Base-by-base conservation (phyloP, 2,113 vertebrate species). In the Eonycteris spelaea region DNA sequence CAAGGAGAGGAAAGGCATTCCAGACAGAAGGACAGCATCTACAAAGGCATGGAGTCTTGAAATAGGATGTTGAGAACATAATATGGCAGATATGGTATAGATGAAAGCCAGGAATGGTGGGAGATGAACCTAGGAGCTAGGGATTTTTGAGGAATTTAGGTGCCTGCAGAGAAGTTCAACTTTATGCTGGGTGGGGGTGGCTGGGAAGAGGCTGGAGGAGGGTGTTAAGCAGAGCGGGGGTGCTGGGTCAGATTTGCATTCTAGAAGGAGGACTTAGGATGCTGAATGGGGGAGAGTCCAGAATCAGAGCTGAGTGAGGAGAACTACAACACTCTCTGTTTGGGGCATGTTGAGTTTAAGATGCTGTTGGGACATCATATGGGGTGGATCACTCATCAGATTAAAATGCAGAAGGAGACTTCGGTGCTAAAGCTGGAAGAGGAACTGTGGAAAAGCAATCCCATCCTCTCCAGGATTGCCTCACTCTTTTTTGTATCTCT, bases 371-470 rank as follows among this genome's bases (percentile, higher is more conserved):
- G 43, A 28, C 70, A 6, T 6, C 0, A 1, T 19, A 5, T 3
- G 45, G 35, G 9, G n/a, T 2, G 51, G 61, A 43, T 53, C 57
- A 0, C 67, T 38, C 33, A 35, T 14, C 53, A 55, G 86, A 82
- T 45, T 59, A 53, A 82, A 77, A 82, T 5, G 70, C 75, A 63
- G 24, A 61, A 33, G 74, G 83, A 40, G n/a, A 11, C 63, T 15
- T 1, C 0, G 1, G 79, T 0, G 12, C 71, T 15, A 40, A 28
- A 16, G 38, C 35, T 1, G 1, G 78, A 53, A 70, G n/a, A 55
- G 67, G 22, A 40, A 30, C 40, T 0, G 0, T 14, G 67, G 67
- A 18, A 28, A 45, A 59, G 63, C 2, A 3, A 9, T 2, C 22
- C 43, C 16, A 3, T 30, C 71, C 63, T 65, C 73, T 86, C 48